phyloP scores from a whole-genome alignment of 2,797 vertebrate species.

The Acestrorhynchus altus region DNA sequence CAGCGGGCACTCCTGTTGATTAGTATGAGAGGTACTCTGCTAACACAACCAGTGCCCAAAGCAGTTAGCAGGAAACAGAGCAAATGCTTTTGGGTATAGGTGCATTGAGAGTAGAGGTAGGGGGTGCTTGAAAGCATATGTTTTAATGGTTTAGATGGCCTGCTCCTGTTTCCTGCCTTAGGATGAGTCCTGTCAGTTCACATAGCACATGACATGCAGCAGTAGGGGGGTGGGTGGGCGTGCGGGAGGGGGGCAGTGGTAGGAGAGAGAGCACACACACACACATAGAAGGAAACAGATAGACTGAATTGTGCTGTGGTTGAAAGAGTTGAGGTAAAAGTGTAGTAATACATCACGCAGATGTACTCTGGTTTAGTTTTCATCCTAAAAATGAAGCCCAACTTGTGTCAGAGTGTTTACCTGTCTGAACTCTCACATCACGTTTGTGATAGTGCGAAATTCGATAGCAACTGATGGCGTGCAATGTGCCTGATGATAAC shows the following conservation, averaged over 20 bases:
- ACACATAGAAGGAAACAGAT: not conserved
- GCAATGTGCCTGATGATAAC: slow-evolving; percentile 34
- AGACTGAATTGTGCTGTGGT: slow-evolving; percentile 22
- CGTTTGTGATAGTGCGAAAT: slow-evolving; percentile 6
- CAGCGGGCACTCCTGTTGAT: slow-evolving; percentile 35
- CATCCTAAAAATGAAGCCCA: not conserved
- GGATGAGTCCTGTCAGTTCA: slow-evolving; percentile 90
- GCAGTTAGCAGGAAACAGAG: slow-evolving; percentile 78
- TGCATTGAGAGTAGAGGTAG: slow-evolving; percentile 12
- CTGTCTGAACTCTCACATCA: not conserved
- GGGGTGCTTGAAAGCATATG: slow-evolving; percentile 80
- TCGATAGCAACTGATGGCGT: slow-evolving; percentile 19
- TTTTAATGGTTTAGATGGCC: slow-evolving; percentile 72
- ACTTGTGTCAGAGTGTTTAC: not conserved
- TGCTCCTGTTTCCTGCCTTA: slow-evolving; percentile 87
- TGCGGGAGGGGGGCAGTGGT: not conserved
- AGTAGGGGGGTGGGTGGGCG: slow-evolving; percentile 61
- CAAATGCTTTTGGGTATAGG: slow-evolving; percentile 91
- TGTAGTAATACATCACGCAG: not conserved
- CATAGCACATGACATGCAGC: slow-evolving; percentile 87
- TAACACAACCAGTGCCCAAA: slow-evolving; percentile 42
- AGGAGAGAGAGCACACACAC: not conserved
- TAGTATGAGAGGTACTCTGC: slow-evolving; percentile 20
- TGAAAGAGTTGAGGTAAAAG: slow-evolving; percentile 13
- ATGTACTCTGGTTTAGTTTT: slow-evolving; percentile 3